Conservation (phyloP, 2,113 vertebrate genomes). For the Ursus arctos region DNA sequence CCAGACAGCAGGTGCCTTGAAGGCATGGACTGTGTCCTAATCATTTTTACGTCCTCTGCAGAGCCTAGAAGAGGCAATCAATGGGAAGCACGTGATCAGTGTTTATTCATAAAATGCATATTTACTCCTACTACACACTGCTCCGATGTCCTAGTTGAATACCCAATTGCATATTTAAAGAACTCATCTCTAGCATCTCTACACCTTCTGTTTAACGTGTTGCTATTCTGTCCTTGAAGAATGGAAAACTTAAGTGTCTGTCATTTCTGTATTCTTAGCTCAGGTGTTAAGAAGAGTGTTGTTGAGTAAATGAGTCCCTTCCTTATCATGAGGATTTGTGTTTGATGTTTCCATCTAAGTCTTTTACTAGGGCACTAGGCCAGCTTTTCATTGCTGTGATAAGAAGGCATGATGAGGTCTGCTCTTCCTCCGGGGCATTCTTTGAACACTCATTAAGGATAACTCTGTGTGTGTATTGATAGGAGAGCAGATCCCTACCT, state of each 20-base stretch:
- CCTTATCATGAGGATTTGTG: neutral
- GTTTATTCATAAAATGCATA: neutral
- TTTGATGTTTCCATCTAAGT: conserved; percentile 1
- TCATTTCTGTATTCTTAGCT: conserved; percentile 23
- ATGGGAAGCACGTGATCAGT: neutral
- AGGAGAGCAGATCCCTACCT: conserved; percentile 10
- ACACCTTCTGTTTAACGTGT: neutral
- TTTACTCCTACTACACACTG: neutral
- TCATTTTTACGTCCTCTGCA: neutral
- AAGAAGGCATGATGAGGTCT: conserved; percentile 16
- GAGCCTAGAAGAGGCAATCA: neutral
- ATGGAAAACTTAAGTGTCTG: conserved; percentile 22
- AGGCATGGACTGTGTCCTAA: neutral
- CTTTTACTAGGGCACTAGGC: conserved; percentile 28
- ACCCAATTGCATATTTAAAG: conserved; percentile 10
- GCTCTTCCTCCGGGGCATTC: conserved; percentile 18
- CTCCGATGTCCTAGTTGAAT: neutral
- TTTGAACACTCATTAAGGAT: neutral
- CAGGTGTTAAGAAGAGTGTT: conserved; percentile 45
- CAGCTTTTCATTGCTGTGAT: conserved; percentile 57
- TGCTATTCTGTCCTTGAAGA: conserved; percentile 49
- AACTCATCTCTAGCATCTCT: neutral
- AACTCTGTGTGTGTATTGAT: neutral
- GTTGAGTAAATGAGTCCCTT: neutral
- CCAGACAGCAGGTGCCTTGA: neutral